Percentiles rank a stretch among this genome's conserved stretches.
Evolutionary conservation across 2,113 vertebrate genomes (phyloP).

Genomic region (Etheostoma cragini): DNA sequence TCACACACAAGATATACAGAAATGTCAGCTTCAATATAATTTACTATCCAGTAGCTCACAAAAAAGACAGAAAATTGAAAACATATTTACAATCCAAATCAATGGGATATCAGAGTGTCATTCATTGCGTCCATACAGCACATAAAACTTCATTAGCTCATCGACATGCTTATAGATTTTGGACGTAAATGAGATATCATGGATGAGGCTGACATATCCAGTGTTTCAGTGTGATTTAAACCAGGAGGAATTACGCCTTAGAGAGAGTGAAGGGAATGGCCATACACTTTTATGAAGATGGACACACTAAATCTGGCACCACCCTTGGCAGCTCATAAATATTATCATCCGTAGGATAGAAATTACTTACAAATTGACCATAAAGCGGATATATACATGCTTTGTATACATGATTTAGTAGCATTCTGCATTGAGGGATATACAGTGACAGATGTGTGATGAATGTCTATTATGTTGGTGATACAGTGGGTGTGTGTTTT

Average conservation of each 20-base stretch:
- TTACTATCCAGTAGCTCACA: conserved; percentile 57
- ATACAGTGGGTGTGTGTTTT: conserved; percentile 46
- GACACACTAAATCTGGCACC: conserved; percentile 72
- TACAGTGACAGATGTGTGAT: conserved; percentile 74
- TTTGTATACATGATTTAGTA: conserved; percentile 69
- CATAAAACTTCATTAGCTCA: conserved; percentile 74
- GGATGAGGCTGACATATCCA: conserved; percentile 44
- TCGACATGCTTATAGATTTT: conserved; percentile 65
- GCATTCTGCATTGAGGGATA: conserved; percentile 53
- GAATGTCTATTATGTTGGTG: conserved; percentile 69
- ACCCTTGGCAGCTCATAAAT: conserved; percentile 76
- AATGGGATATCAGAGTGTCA: conserved; percentile 72
- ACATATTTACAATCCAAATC: conserved; percentile 78
- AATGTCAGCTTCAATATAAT: conserved; percentile 78
- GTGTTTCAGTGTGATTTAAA: conserved; percentile 60
- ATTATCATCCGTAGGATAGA: conserved; percentile 71
- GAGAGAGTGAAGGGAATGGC: conserved; percentile 40
- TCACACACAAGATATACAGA: conserved; percentile 41
- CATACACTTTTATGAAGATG: conserved; percentile 77
- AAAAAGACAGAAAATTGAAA: conserved; percentile 71
- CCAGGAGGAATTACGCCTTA: conserved; percentile 40
- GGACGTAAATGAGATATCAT: conserved; percentile 65
- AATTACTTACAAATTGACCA: conserved; percentile 75
- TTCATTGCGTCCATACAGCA: conserved; percentile 63
- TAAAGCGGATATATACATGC: conserved; percentile 56